phyloP scores from a whole-genome alignment of 2,113 vertebrate species.

The Lepus timidus region DNA sequence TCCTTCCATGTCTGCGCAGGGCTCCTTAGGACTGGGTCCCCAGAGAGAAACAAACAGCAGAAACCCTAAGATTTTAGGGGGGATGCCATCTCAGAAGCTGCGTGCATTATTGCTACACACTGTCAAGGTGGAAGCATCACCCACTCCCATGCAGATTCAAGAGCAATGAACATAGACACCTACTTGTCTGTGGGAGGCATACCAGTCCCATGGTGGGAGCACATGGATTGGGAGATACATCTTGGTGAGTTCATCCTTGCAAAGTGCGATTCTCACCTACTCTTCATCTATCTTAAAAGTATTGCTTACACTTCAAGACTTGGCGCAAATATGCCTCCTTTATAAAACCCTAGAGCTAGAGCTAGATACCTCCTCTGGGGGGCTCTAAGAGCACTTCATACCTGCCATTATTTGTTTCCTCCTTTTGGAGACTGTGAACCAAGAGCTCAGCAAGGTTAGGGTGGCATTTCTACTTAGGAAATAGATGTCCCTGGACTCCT shows the following conservation, averaged over 20 bases:
- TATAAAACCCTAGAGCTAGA: background rate
- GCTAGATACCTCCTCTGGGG: background rate
- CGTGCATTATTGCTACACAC: background rate
- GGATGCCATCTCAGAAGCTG: background rate
- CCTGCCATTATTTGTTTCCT: background rate
- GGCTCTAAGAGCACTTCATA: background rate
- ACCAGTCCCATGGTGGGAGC: background rate
- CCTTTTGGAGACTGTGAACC: background rate
- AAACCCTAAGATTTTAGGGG: background rate
- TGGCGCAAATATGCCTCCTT: background rate
- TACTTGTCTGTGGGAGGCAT: background rate
- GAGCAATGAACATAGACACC: background rate
- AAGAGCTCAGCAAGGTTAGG: background rate
- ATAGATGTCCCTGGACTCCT: background rate
- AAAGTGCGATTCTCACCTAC: background rate
- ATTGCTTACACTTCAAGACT: background rate
- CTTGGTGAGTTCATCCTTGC: background rate
- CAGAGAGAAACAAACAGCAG: background rate
- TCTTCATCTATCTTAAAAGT: constrained; percentile 1
- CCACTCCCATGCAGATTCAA: background rate
- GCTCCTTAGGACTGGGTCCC: background rate
- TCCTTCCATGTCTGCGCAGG: background rate
- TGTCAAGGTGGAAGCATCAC: background rate
- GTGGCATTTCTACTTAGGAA: background rate
- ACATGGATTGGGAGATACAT: background rate